phyloP scores from a whole-genome alignment of 2,113 vertebrate species.

The Rhipidura dahli region DNA sequence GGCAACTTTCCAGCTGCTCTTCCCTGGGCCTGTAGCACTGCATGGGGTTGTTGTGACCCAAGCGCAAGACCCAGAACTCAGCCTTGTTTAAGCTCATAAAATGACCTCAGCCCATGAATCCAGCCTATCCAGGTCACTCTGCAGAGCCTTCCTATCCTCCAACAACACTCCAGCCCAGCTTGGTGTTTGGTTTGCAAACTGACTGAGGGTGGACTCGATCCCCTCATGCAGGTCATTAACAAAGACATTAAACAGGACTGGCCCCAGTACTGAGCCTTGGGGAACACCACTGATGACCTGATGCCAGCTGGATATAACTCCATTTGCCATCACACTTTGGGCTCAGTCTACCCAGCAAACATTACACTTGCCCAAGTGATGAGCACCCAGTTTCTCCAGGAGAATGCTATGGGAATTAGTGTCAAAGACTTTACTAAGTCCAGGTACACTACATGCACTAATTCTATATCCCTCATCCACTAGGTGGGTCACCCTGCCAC shows the following conservation, averaged over 20 bases:
- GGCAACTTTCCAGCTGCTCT: neutral
- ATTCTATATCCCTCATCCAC: neutral
- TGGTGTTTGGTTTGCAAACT: neutral
- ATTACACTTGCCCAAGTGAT: neutral
- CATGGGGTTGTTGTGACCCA: neutral
- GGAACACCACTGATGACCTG: neutral
- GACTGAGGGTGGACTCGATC: neutral
- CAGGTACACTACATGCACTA: neutral
- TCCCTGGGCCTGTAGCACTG: neutral
- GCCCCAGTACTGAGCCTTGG: neutral
- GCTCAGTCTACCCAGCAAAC: neutral
- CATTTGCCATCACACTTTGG: neutral
- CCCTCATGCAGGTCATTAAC: neutral
- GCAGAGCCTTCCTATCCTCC: neutral
- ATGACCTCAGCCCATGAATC: neutral
- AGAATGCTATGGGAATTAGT: neutral
- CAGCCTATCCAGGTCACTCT: neutral
- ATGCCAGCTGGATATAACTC: neutral
- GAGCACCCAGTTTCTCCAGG: neutral
- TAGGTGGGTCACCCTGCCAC: neutral
- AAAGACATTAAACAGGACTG: neutral
- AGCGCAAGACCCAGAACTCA: neutral
- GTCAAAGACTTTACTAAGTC: neutral
- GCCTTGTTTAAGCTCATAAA: neutral
- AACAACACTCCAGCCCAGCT: neutral